Evolutionary conservation across 2,888 invertebrate species (phyloP), one percentile per base, ranked within the genome.

Genomic region (Pemphredon lugubris): DNA sequence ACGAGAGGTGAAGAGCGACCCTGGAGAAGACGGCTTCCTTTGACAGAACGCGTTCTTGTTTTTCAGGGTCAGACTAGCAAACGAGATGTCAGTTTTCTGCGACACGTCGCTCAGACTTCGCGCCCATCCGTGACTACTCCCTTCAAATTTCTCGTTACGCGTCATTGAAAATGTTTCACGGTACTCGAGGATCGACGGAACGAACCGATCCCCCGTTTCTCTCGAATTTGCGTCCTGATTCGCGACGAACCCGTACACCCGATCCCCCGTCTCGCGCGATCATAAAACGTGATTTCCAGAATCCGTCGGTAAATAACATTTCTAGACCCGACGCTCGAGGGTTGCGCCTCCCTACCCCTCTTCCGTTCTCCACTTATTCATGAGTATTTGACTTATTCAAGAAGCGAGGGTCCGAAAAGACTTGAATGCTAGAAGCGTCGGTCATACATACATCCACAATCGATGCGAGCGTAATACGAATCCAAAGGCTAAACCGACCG

Each of bases 371-470:
- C 79, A 83, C 79, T 84, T 87, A 87, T 87, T 87, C 87, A 86
- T 85, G 86, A 86, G 84, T 85, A 68, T 85, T 84, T 86, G 84
- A 86, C 82, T 87, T 86, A 86, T 86, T 86, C 85, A 86, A 83
- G 83, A 81, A 83, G 82, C 81, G 75, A 78, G 75, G 79, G 77
- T 70, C 72, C 73, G 77, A 78, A 67, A 76, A 77, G 77, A 82
- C 51, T 65, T 63, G 73, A 79, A 84, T 78, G 67, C 71, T 60
- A 73, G 74, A 59, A 63, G 73, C 72, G 58, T 51, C 50, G 54
- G 59, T 69, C 75, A 69, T 82, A 81, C 79, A 67, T 80, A 60
- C 61, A 63, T 59, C 55, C 65, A 21, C 11, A 14, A 58, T 58
- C 79, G 77, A 79, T 77, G 73, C 61, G 75, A 74, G 66, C 51